phyloP scores from a whole-genome alignment of 2,113 vertebrate species.

The Grantiella picta region DNA sequence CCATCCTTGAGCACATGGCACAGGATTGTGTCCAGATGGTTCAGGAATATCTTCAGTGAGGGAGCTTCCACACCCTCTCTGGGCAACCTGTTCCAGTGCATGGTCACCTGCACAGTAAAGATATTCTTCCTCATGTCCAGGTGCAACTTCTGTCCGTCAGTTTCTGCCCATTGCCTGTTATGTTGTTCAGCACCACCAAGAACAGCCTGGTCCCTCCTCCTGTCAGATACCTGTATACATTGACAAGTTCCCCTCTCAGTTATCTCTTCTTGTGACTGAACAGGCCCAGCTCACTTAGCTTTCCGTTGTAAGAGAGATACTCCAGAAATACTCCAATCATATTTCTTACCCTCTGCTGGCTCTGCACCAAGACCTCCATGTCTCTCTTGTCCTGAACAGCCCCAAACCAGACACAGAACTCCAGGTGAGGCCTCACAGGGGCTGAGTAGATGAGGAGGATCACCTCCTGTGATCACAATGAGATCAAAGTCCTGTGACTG shows the following conservation, averaged over 20 bases:
- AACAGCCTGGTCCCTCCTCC: background rate
- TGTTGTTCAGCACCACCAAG: background rate
- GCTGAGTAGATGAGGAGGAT: background rate
- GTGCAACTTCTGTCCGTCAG: background rate
- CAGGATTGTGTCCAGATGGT: background rate
- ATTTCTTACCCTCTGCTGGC: background rate
- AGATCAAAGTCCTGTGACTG: background rate
- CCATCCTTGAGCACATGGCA: accelerated
- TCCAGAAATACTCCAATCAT: background rate
- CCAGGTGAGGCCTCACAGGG: background rate
- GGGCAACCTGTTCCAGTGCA: background rate
- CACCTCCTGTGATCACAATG: background rate
- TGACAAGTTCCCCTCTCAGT: background rate
- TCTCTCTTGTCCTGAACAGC: background rate
- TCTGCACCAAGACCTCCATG: background rate
- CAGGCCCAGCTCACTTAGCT: background rate
- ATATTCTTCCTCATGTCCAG: background rate
- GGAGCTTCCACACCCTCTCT: background rate
- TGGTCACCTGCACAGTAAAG: background rate
- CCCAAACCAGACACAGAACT: background rate
- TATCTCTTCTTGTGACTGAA: background rate
- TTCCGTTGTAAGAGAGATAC: background rate
- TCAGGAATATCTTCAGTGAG: background rate
- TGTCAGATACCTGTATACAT: background rate
- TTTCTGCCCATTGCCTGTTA: background rate